Evolutionary conservation across 2,888 invertebrate species (phyloP).

Genomic region (Philereme vetulata): DNA sequence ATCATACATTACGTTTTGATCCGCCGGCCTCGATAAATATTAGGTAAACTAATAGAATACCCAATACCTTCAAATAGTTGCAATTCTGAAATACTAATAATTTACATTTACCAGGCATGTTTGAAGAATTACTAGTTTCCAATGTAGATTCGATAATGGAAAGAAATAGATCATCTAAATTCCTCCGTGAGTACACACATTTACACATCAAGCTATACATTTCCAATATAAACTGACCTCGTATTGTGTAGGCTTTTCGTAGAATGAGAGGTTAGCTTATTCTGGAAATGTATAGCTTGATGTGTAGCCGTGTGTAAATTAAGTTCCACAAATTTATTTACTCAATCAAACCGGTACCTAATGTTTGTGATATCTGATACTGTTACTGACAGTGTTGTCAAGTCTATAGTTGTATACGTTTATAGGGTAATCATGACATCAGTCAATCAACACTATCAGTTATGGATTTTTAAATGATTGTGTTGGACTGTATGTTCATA

Average conservation of each 20-base stretch:
- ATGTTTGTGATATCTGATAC: slow-evolving; percentile 20
- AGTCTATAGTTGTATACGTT: slow-evolving; percentile 7
- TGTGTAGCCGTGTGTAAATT: slow-evolving; percentile 2
- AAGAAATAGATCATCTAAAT: slow-evolving; percentile 1
- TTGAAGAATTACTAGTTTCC: not conserved
- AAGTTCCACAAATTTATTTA: slow-evolving; percentile 11
- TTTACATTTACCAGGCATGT: not conserved
- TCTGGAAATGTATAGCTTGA: too few relatives aligned
- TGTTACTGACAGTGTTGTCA: slow-evolving; percentile 6
- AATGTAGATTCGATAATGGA: not conserved
- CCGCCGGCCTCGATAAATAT: not conserved
- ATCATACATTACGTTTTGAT: not conserved
- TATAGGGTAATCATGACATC: not conserved
- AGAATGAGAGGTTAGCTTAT: too few relatives aligned
- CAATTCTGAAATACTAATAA: not conserved
- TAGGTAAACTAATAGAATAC: not conserved
- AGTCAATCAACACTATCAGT: slow-evolving; percentile 5
- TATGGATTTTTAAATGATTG: not conserved
- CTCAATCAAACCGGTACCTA: slow-evolving; percentile 6
- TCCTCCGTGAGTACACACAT: slow-evolving; percentile 2
- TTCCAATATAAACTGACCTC: too few relatives aligned
- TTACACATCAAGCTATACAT: too few relatives aligned
- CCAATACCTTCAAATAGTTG: not conserved
- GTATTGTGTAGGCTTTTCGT: too few relatives aligned
- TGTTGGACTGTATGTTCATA: too few relatives aligned